Conservation (phyloP, 2,113 vertebrate species). For the Columba livia region DNA sequence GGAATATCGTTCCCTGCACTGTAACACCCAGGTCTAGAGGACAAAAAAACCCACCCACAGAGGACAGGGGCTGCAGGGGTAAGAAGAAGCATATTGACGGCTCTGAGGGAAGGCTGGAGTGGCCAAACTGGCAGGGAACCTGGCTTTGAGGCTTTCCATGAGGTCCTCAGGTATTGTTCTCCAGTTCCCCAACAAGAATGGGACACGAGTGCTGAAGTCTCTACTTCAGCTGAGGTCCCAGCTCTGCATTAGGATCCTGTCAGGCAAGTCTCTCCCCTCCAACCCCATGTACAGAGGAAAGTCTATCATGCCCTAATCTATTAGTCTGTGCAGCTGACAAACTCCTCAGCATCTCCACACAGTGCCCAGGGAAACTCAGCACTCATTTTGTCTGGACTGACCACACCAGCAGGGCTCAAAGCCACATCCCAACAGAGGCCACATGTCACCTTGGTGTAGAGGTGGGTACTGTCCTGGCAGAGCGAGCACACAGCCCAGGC, state of each 20-base stretch:
- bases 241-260: not conserved
- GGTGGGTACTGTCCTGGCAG: not conserved
- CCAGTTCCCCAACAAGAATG: fast-evolving
- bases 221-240: not conserved
- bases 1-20: not conserved
- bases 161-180: not conserved
- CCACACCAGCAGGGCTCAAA: not conserved
- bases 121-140: not conserved
- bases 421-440: not conserved
- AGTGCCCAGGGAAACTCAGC: not conserved
- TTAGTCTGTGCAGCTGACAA: not conserved
- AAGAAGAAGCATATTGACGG: not conserved
- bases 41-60: not conserved
- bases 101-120: not conserved
- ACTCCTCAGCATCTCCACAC: not conserved
- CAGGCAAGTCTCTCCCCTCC: not conserved
- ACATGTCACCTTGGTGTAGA: not conserved
- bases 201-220: not conserved
- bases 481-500: not conserved
- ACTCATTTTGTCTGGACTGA: not conserved
- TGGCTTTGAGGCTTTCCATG: not conserved
- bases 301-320: fast-evolving
- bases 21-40: not conserved
- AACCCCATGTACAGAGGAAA: not conserved
- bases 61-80: not conserved